Evolutionary conservation across 2,888 invertebrate genomes (phyloP), one percentile per base, ranked within the genome.

Genomic region (Tuta absoluta): DNA sequence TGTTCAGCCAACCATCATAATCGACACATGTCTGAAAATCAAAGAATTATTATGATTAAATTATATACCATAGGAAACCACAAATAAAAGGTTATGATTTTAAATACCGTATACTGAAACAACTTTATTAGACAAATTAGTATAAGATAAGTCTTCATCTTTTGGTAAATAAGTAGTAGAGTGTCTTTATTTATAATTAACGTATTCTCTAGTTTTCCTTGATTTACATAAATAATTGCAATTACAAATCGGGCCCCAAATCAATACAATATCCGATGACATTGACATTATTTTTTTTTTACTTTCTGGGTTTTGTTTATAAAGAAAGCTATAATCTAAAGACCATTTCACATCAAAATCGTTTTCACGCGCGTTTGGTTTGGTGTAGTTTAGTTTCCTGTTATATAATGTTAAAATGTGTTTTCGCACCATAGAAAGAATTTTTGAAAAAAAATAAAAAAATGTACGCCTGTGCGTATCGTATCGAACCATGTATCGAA

Each of bases 1-100:
- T 93, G 67, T 93, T 94, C 21, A 96, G 81, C 93, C 95, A 95
- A 37, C 95, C 94, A 84, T 96, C 96, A 75, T 95, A 95, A 76
- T 96, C 96, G 68, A 96, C 81, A 64, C 84, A 79, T 38, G 71
- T 65, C 91, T 91, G 73, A 68, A 84, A 84, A 63, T 1, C 5
- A n/a, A 49, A 11, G 8, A 21, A 5, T 21, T n/a, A n/a, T n/a
- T n/a, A n/a, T n/a, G n/a, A n/a, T n/a, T 1, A 2, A n/a, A 49
- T 12, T 49, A 49, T 21, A 49, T 21, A n/a, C 19, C 10, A 21
- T 2, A 19, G 5, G 10, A 53, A 53, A 53, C 51, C 10, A 11
- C 19, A 23, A 53, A 12, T 19, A 5, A 53, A 1, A 53, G n/a
- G 10, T 23, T 53, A 37, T 14, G 33, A 64, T n/a, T 45, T n/a